Conservation (phyloP, 2,113 vertebrate genomes). For the Thalassoma bifasciatum region DNA sequence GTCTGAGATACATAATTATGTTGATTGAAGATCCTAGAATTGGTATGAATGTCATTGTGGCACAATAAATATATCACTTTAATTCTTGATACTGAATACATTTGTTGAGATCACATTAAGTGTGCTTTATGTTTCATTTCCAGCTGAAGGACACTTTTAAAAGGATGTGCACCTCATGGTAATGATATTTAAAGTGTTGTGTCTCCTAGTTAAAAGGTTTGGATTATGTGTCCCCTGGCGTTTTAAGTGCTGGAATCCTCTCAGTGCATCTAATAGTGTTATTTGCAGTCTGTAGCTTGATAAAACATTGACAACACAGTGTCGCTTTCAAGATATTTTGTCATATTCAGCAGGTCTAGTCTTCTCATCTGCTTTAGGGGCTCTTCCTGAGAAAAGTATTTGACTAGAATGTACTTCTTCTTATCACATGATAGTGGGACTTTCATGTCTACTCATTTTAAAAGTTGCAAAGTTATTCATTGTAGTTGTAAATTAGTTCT, state of each 20-base stretch:
- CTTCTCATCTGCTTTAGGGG: neutral
- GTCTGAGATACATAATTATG: neutral
- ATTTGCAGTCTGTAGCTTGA: slow-evolving; percentile 38
- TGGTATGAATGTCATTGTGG: neutral
- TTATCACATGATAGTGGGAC: neutral
- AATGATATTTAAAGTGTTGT: neutral
- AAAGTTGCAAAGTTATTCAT: no score
- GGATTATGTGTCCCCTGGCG: slow-evolving; percentile 13
- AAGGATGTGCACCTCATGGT: neutral
- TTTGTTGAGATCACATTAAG: neutral
- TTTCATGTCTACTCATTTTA: no score
- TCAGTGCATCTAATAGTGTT: slow-evolving; percentile 11
- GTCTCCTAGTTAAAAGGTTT: neutral
- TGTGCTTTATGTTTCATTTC: neutral
- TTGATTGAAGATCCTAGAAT: slow-evolving; percentile 14
- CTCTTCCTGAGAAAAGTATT: neutral
- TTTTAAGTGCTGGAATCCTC: slow-evolving; percentile 16
- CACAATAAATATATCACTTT: neutral
- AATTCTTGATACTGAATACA: neutral
- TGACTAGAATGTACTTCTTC: no score
- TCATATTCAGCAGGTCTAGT: neutral
- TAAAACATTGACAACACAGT: slow-evolving; percentile 13
- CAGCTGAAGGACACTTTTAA: neutral
- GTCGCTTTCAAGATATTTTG: slow-evolving; percentile 2
- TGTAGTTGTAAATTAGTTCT: no score